These are phyloP conservation scores for Listrodromus nycthemerus DNA, from an alignment of 2,888 invertebrate species.

Conservation along the genomic window DNA sequence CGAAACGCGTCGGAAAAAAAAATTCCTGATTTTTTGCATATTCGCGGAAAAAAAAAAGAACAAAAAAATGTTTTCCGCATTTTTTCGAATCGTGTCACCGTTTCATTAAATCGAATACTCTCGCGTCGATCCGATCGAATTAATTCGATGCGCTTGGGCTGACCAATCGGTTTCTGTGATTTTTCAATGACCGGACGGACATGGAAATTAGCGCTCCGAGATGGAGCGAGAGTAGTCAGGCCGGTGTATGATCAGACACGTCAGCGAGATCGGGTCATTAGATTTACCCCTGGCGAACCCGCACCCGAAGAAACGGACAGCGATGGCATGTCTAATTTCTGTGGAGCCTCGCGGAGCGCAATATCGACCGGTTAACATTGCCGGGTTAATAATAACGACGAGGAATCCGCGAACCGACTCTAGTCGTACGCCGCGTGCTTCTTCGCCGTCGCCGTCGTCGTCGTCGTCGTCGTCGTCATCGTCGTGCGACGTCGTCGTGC, in stretches of 20 bases:
- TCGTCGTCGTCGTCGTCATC: constrained; percentile 57
- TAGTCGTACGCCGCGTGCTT: constrained; percentile 30
- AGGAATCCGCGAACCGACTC: constrained; percentile 72
- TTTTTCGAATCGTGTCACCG: background rate
- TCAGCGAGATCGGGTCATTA: constrained; percentile 38
- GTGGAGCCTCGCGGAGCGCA: constrained; percentile 29
- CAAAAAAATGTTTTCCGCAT: background rate
- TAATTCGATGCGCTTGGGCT: background rate
- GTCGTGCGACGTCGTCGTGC: constrained; percentile 57
- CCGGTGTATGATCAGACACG: constrained; percentile 17
- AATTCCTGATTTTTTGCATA: background rate
- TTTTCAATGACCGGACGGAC: background rate
- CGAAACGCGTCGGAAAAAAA: background rate
- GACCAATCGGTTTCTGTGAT: background rate
- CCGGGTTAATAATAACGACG: constrained; percentile 73
- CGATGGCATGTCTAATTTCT: constrained; percentile 51
- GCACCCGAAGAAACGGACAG: constrained; percentile 22
- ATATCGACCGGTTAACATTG: constrained; percentile 53
- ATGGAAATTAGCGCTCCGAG: background rate
- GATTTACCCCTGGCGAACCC: constrained; percentile 60
- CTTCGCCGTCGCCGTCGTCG: constrained; percentile 52
- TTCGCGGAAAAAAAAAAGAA: background rate
- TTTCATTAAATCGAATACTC: background rate
- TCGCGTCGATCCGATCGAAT: background rate
- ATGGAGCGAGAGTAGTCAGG: constrained; percentile 9